phyloP scores from a whole-genome alignment of 2,113 vertebrate genomes.

The Hystrix cristata region DNA sequence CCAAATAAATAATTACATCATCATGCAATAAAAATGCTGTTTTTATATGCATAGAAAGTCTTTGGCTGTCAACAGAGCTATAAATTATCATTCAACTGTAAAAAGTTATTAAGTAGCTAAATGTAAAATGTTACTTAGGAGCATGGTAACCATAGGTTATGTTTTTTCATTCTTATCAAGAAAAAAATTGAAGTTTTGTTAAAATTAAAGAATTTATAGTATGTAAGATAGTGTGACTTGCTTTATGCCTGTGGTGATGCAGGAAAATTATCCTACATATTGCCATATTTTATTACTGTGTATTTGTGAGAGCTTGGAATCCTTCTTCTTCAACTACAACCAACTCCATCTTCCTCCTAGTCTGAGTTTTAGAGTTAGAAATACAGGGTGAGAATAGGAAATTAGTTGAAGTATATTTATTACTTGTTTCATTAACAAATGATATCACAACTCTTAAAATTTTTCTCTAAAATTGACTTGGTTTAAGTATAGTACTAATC shows the following conservation, averaged over 20 bases:
- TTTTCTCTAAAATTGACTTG: slow-evolving; percentile 88
- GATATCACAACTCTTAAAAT: slow-evolving; percentile 84
- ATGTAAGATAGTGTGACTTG: background rate
- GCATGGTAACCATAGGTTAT: background rate
- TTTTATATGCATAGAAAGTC: background rate
- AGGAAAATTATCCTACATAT: background rate
- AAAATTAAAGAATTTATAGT: background rate
- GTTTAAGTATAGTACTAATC: slow-evolving; percentile 82
- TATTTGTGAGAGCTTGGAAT: background rate
- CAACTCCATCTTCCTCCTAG: background rate
- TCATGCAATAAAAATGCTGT: background rate
- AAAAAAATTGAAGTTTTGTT: background rate
- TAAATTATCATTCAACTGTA: background rate
- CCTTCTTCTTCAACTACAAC: background rate
- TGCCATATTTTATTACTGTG: background rate
- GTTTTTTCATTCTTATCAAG: background rate
- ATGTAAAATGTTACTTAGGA: background rate
- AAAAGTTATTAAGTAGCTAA: background rate
- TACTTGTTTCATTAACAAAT: slow-evolving; percentile 90
- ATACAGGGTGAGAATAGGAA: background rate
- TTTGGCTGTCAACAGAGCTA: background rate
- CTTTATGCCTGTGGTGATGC: background rate
- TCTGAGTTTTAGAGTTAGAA: background rate
- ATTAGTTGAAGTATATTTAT: background rate
- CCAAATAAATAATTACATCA: background rate